These are phyloP conservation scores for Euproctis similis DNA, from an alignment of 2,888 invertebrate species.

Conservation along the genomic window DNA sequence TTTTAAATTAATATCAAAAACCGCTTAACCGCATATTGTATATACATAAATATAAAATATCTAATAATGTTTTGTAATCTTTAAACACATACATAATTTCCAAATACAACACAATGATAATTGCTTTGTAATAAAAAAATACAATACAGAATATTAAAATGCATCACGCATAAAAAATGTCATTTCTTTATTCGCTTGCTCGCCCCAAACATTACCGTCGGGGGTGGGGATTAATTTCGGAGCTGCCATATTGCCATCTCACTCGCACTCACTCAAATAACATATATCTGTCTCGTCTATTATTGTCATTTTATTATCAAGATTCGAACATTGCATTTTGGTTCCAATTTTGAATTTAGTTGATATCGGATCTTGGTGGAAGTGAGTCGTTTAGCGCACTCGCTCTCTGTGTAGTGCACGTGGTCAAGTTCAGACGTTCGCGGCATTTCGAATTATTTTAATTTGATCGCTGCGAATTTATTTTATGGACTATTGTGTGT, in stretches of 20 bases:
- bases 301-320: slow-evolving; percentile 75
- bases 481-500: too few species aligned
- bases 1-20: not conserved
- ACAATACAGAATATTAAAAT: not conserved
- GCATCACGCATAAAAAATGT: not conserved
- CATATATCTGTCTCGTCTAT: slow-evolving; percentile 67
- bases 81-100: not conserved
- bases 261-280: slow-evolving; percentile 40
- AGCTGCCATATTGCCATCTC: slow-evolving; percentile 31
- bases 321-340: slow-evolving; percentile 73
- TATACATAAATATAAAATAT: too few species aligned
- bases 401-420: slow-evolving; percentile 56
- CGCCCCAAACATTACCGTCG: slow-evolving; percentile 54
- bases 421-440: slow-evolving; percentile 45
- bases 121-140: not conserved
- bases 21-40: not conserved
- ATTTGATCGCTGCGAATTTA: too few species aligned
- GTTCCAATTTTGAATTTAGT: slow-evolving; percentile 75
- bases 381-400: slow-evolving; percentile 63
- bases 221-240: slow-evolving; percentile 68
- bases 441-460: slow-evolving; percentile 29
- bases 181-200: slow-evolving; percentile 11
- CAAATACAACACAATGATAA: too few species aligned
- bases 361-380: slow-evolving; percentile 72
- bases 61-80: not conserved